These are phyloP conservation scores for Willisornis vidua DNA, from an alignment of 2,113 vertebrate species.

Conservation along the genomic window DNA sequence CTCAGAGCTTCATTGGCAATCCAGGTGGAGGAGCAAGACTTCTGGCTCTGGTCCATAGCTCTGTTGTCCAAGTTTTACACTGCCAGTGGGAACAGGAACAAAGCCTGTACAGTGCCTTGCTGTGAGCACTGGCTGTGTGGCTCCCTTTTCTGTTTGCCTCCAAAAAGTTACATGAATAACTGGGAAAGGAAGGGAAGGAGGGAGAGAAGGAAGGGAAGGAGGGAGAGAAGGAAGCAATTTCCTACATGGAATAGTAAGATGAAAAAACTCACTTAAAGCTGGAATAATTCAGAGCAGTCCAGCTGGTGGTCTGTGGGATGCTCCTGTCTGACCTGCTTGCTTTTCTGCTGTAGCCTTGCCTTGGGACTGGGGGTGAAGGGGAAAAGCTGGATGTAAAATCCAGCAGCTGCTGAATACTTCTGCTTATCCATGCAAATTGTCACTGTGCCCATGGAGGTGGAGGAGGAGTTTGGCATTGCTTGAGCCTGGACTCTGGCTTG, in stretches of 20 bases:
- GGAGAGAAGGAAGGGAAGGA: not conserved
- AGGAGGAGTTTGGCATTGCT: not conserved
- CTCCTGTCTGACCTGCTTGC: not conserved
- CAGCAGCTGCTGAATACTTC: slow-evolving; percentile 14
- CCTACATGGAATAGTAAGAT: not conserved
- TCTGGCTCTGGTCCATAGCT: not conserved
- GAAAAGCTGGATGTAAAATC: not conserved
- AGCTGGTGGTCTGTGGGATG: not conserved
- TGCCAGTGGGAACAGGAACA: not conserved
- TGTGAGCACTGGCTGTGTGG: fast-evolving
- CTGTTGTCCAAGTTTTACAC: fast-evolving
- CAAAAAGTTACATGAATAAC: not conserved
- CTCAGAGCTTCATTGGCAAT: not conserved
- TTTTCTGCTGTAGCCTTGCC: not conserved
- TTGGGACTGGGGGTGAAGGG: not conserved
- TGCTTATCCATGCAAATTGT: not conserved
- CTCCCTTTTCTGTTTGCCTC: not conserved
- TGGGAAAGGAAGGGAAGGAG: not conserved
- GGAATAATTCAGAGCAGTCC: fast-evolving
- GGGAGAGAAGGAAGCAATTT: not conserved
- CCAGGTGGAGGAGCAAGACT: not conserved
- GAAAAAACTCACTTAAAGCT: not conserved
- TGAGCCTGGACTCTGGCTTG: not conserved
- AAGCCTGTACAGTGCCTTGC: not conserved
- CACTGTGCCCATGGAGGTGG: fast-evolving